Base-by-base conservation (phyloP, 2,113 vertebrate species). In the Engystomops pustulosus region DNA sequence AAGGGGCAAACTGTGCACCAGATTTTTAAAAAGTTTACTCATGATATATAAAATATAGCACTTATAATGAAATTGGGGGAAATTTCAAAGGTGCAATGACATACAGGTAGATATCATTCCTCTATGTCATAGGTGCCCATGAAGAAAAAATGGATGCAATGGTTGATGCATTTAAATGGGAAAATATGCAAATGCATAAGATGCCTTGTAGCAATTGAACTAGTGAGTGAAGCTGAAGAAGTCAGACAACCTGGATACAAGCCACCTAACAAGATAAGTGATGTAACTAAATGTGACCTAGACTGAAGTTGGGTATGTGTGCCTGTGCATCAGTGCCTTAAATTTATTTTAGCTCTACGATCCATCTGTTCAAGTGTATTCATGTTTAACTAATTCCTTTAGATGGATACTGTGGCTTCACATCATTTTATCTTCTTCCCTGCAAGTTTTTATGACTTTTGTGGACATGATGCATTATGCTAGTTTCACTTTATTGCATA, bases 361-460 rank as follows among this genome's bases (percentile, higher is more conserved):
- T 79, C 77, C 36, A 79, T 79, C 55, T 79, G 53, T 79, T 62
- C 58, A 79, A 62, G 55, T 79, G 34, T 62, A 60, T 79, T 79
- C 76, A 65, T 62, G 77, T 65, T 79, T 65, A 79, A 45, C 77
- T 79, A 79, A 79, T 79, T 79, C 77, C 41, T 30, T 18, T 45
- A 60, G 53, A 79, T 62, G 36, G 62, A 79, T 79, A 45, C 38
- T 14, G 14, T 62, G 53, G 14, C 36, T 45, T 25, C 38, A 45
- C 38, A 45, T 30, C 77, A 41, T 79, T 79, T 30, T 79, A 79
- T 79, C 53, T 41, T 60, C 58, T 65, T 65, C 25, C 58, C 23
- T 62, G 55, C 76, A 79, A 23, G 17, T 79, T 79, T 76, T 79
- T 79, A 79, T 79, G 77, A 65, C 77, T 79, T 65, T 44, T 65